Evolutionary conservation across 92 coral and sea anemone species (phyloP), one percentile per base, ranked within the genome.

Genomic region (Siderastrea radians): DNA sequence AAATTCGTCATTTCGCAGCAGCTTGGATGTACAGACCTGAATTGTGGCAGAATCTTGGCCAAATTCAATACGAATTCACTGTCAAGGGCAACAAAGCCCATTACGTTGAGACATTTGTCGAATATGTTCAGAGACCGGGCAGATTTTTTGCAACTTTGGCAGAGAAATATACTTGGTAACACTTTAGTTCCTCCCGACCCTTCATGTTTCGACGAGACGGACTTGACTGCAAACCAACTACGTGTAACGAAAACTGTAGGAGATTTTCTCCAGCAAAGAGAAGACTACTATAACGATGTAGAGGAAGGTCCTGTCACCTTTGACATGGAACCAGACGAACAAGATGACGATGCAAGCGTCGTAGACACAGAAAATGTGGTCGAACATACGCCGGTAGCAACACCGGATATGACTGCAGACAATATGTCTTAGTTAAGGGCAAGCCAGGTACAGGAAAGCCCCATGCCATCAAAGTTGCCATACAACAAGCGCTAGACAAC

Each of bases 381-480:
- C 1, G 68, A 7, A 1, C 43, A 5, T 4, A 1, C 16, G 6
- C 6, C 17, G 1, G 15, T 49, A 13, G 16, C 14, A 0, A 43
- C 7, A 6, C 49, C 11, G 38, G 49, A 3, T 3, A 12, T 1
- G 91, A 89, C 16, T 84, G 89, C 86, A 44, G 38, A 10, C 68
- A 84, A 53, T 68, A 77, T 26, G 45, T 85, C 5, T 5, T 79
- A 7, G 75, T 90, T 11, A 47, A 11, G 2, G 86, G 93, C 2
- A 90, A 90, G 55, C 90, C 86, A 7, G 93, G 93, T 1, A 85
- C 86, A 7, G 90, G 90, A 5, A 79, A 90, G 63, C 46, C 90
- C 1, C 68, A 78, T 16, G 73, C 81, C 2, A 38, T 90, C 0
- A 46, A 52, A 11, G 9, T 44, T 9, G 65, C 19, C 5, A 72